Conservation (phyloP, 1,140 invertebrate species). For the Procambarus clarkii region DNA sequence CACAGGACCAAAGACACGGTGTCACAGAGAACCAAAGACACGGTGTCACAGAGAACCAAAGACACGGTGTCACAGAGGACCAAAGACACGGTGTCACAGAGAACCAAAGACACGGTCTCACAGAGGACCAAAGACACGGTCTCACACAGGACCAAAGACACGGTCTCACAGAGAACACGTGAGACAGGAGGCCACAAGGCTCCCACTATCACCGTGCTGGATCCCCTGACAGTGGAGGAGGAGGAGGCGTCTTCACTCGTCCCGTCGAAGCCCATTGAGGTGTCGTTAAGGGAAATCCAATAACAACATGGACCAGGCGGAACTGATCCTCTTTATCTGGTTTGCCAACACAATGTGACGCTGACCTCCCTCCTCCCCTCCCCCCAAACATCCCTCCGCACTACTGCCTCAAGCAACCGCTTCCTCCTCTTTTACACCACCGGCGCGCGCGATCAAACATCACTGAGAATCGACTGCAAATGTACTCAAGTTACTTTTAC, state of each 20-base stretch:
- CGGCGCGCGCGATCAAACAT: no score
- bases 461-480: no score
- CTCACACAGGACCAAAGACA: no score
- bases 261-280: conserved; percentile 29
- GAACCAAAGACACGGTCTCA: no score
- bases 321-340: conserved; percentile 43
- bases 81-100: no score
- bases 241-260: background rate
- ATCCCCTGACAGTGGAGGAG: background rate
- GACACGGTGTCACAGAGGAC: no score
- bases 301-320: conserved; percentile 30
- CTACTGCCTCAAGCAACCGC: background rate
- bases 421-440: background rate
- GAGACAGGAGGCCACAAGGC: background rate
- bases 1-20: no score
- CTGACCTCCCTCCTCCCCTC: background rate
- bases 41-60: no score
- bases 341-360: conserved; percentile 18
- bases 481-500: no score
- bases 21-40: no score
- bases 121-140: no score
- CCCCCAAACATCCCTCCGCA: background rate
- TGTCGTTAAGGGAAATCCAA: conserved; percentile 42
- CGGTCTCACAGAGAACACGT: background rate
- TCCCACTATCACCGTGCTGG: no score